Percentiles rank a stretch among this genome's conserved stretches.
Conservation (phyloP, 2,888 invertebrate species). For the Theodoxus fluviatilis region DNA sequence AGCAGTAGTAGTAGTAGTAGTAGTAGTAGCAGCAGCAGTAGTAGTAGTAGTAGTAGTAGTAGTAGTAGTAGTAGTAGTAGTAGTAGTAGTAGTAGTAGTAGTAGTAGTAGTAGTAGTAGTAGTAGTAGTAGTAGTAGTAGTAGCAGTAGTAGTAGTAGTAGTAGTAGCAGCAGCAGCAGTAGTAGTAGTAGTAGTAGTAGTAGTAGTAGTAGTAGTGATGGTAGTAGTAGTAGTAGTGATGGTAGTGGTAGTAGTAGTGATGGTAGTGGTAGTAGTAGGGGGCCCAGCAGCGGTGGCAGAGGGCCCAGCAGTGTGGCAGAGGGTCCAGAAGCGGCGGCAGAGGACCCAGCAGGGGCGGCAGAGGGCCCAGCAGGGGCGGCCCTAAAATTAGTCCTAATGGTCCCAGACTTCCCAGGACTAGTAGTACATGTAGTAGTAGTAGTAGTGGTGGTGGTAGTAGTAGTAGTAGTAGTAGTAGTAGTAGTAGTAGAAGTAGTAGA, state of each 20-base stretch:
- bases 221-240: slow-evolving; percentile 19
- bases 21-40: slow-evolving; percentile 11
- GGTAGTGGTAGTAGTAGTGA: slow-evolving; percentile 1
- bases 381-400: too few relatives aligned
- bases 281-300: too few relatives aligned
- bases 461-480: slow-evolving; percentile 20
- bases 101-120: slow-evolving; percentile 17
- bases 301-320: too few relatives aligned
- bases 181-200: slow-evolving; percentile 17
- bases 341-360: too few relatives aligned
- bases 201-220: slow-evolving; percentile 16
- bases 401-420: not conserved
- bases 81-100: slow-evolving; percentile 18
- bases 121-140: slow-evolving; percentile 19
- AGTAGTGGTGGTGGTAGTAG: slow-evolving; percentile 17
- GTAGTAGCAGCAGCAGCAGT: not conserved
- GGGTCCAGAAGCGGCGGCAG: too few relatives aligned
- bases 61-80: slow-evolving; percentile 14
- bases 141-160: slow-evolving; percentile 21
- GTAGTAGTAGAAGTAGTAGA: slow-evolving; percentile 18
- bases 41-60: slow-evolving; percentile 10
- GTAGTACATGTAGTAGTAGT: slow-evolving; percentile 18
- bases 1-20: slow-evolving; percentile 13
- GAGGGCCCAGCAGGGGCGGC: too few relatives aligned
- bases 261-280: too few relatives aligned